These are phyloP conservation scores for Uloborus plumipes DNA, from an alignment of 2,888 invertebrate species.

Conservation along the genomic window DNA sequence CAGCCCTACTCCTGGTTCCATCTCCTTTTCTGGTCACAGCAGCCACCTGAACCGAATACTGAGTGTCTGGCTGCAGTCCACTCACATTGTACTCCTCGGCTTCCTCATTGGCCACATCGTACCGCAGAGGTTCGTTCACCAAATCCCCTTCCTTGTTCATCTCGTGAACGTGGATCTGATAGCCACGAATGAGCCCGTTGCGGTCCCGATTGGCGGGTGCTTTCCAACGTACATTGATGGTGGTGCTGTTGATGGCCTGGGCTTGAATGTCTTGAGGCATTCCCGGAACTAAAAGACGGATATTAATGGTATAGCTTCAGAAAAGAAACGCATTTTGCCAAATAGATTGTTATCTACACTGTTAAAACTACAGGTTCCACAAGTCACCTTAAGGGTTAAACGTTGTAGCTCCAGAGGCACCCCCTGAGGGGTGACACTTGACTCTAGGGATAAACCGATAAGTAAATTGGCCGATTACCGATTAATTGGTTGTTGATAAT, in stretches of 20 bases:
- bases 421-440: too few relatives aligned
- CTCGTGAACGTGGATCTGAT: constrained; percentile 96
- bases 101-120: constrained; percentile 85
- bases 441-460: too few relatives aligned
- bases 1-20: constrained; percentile 90
- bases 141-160: constrained; percentile 85
- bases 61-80: constrained; percentile 93
- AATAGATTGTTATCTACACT: background rate
- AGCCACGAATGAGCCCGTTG: constrained; percentile 95
- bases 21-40: constrained; percentile 97
- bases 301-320: background rate
- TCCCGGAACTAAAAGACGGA: constrained; percentile 86
- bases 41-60: constrained; percentile 89
- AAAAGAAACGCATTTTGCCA: background rate
- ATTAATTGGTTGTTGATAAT: too few relatives aligned
- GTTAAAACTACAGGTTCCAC: background rate
- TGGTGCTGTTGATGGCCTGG: constrained; percentile 92
- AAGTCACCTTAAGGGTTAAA: too few relatives aligned
- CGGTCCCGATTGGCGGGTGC: constrained; percentile 91
- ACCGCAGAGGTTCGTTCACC: constrained; percentile 86
- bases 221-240: constrained; percentile 94
- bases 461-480: too few relatives aligned
- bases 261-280: constrained; percentile 94
- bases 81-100: constrained; percentile 84
- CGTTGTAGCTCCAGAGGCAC: too few relatives aligned